phyloP scores from a whole-genome alignment of 2,797 vertebrate species.

The Arctocebus calabarensis region DNA sequence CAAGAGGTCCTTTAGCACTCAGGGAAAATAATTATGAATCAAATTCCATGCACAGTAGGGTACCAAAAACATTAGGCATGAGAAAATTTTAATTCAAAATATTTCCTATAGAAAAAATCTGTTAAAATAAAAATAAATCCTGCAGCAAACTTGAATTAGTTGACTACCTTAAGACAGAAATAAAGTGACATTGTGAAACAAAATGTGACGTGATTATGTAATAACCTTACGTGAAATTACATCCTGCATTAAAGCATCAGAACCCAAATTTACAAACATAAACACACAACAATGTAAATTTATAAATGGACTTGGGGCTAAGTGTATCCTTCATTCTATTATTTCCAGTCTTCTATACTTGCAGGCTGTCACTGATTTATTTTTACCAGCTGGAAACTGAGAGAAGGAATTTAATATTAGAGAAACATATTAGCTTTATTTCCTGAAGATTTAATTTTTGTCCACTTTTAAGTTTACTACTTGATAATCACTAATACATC shows the following conservation, averaged over 20 bases:
- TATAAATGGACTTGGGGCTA: slow-evolving; percentile 13
- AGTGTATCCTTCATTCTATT: slow-evolving; percentile 14
- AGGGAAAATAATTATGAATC: slow-evolving; percentile 17
- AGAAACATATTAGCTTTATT: slow-evolving; percentile 66
- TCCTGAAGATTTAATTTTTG: slow-evolving; percentile 70
- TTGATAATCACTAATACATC: slow-evolving; percentile 41
- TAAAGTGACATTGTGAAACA: neutral
- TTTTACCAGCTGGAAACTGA: slow-evolving; percentile 73
- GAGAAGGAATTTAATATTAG: slow-evolving; percentile 76
- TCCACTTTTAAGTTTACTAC: slow-evolving; percentile 72
- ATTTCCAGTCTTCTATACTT: slow-evolving; percentile 46
- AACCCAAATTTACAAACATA: slow-evolving; percentile 60
- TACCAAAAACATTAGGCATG: neutral
- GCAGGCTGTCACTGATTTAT: slow-evolving; percentile 45
- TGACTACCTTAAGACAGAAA: neutral
- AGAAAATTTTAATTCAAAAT: slow-evolving; percentile 63
- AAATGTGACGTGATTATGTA: neutral
- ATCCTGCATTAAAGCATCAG: neutral
- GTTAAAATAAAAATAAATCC: slow-evolving; percentile 47
- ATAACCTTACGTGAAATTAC: slow-evolving; percentile 40
- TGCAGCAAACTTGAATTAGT: neutral
- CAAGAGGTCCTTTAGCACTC: neutral
- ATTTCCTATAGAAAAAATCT: slow-evolving; percentile 15
- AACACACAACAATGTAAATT: slow-evolving; percentile 23
- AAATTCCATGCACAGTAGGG: neutral